phyloP scores from a whole-genome alignment of 2,113 vertebrate genomes.

The Chinchilla lanigera region DNA sequence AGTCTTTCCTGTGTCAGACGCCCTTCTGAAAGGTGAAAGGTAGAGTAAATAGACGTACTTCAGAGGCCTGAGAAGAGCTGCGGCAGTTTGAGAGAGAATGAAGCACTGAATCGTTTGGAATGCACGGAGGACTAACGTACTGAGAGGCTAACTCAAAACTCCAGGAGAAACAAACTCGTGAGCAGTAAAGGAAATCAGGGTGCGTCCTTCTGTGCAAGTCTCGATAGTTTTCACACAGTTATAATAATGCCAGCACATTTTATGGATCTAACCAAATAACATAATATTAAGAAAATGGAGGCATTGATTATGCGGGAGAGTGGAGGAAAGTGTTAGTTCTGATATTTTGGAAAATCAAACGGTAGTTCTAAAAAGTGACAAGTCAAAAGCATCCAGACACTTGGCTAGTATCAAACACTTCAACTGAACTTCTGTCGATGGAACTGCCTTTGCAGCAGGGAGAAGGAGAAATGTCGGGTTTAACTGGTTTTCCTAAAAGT shows the following conservation, averaged over 20 bases:
- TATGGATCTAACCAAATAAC: background rate
- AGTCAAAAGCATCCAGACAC: background rate
- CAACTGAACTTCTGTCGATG: background rate
- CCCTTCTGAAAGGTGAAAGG: background rate
- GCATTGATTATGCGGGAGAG: background rate
- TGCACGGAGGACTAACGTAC: background rate
- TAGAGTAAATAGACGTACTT: background rate
- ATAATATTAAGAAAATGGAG: background rate
- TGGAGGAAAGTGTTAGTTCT: background rate
- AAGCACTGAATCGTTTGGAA: background rate
- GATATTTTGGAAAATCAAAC: background rate
- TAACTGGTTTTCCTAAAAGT: background rate
- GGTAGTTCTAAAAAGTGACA: background rate
- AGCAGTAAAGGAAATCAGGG: background rate
- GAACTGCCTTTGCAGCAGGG: background rate
- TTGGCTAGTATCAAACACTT: background rate
- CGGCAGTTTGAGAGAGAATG: background rate
- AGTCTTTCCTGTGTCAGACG: rapidly evolving
- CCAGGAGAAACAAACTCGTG: background rate
- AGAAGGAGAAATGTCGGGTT: background rate
- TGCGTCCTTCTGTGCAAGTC: background rate
- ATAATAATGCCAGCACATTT: background rate
- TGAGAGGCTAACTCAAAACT: background rate
- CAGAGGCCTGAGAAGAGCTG: background rate
- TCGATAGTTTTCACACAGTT: background rate